Conservation (phyloP, 2,797 vertebrate species). For the Gallinago solitaria region DNA sequence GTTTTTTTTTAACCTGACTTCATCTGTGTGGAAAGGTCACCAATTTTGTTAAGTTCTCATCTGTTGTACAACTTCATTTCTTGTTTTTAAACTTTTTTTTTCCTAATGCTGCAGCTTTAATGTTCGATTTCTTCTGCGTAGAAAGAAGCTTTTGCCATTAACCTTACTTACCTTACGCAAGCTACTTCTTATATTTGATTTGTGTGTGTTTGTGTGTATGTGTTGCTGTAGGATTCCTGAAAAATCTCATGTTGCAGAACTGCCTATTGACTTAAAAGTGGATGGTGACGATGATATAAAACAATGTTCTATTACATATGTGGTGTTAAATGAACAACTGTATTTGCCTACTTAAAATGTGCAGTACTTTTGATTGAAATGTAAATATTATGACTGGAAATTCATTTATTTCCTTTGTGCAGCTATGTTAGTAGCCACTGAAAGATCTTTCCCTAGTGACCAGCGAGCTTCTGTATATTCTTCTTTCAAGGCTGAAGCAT, state of each 20-base stretch:
- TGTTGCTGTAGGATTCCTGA: not conserved
- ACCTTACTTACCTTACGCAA: slow-evolving; percentile 48
- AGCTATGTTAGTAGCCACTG: not conserved
- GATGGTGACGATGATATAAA: not conserved
- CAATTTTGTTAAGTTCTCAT: slow-evolving; percentile 51
- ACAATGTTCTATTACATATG: not conserved
- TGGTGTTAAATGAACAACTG: not conserved
- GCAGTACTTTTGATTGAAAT: not conserved
- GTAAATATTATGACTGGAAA: slow-evolving; percentile 42
- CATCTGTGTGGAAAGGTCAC: slow-evolving; percentile 56
- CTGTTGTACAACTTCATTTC: slow-evolving; percentile 51
- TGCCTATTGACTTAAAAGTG: slow-evolving; percentile 1
- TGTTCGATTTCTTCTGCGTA: slow-evolving; percentile 47
- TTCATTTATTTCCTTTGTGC: slow-evolving; percentile 2
- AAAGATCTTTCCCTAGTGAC: not conserved
- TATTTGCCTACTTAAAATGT: not conserved
- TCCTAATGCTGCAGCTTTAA: slow-evolving; percentile 42
- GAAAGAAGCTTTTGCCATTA: slow-evolving; percentile 58
- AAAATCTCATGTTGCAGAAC: slow-evolving; percentile 7
- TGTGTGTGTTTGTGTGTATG: slow-evolving; percentile 47
- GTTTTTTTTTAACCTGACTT: slow-evolving; percentile 47
- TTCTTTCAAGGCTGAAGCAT: not conserved
- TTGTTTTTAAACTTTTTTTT: slow-evolving; percentile 41
- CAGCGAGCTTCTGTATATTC: not conserved
- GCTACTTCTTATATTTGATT: slow-evolving; percentile 43